Conservation (phyloP, 2,797 vertebrate genomes). For the Buphagus erythrorhynchus region DNA sequence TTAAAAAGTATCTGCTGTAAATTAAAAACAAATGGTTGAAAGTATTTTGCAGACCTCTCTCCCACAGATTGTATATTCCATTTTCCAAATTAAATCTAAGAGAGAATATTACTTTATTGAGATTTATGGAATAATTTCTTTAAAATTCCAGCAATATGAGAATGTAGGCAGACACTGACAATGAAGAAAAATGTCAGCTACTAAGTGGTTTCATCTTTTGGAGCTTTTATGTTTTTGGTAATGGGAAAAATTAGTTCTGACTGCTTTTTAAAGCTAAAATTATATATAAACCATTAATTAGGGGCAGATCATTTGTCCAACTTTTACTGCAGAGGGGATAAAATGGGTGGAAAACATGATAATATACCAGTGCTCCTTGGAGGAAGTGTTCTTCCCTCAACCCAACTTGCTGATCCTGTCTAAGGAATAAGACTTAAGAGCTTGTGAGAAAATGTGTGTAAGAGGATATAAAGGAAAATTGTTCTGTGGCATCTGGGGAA, state of each 20-base stretch:
- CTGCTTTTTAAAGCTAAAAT: constrained; percentile 56
- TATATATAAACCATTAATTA: constrained; percentile 49
- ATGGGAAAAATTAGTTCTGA: constrained; percentile 45
- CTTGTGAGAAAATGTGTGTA: constrained; percentile 38
- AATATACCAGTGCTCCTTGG: not conserved
- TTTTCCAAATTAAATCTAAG: constrained; percentile 76
- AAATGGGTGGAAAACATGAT: constrained; percentile 57
- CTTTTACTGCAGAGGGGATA: constrained; percentile 38
- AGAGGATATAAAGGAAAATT: constrained; percentile 43
- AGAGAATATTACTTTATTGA: constrained; percentile 73
- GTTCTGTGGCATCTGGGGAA: constrained; percentile 2
- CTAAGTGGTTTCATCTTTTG: constrained; percentile 53
- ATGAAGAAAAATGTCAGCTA: constrained; percentile 62
- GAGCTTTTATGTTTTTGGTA: not conserved
- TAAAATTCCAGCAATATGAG: constrained; percentile 64
- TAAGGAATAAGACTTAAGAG: constrained; percentile 33
- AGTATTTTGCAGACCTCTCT: constrained; percentile 68
- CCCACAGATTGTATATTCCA: constrained; percentile 73
- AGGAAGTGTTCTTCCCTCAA: constrained; percentile 42
- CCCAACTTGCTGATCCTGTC: constrained; percentile 30
- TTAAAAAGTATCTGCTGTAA: constrained; percentile 54
- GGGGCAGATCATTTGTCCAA: constrained; percentile 23
- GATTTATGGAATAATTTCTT: constrained; percentile 73
- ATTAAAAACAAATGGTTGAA: constrained; percentile 65
- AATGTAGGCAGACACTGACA: constrained; percentile 40